Percentiles rank a stretch among this genome's conserved stretches.
phyloP scores from a whole-genome alignment of 2,797 vertebrate species.

The Channallabes apus region DNA sequence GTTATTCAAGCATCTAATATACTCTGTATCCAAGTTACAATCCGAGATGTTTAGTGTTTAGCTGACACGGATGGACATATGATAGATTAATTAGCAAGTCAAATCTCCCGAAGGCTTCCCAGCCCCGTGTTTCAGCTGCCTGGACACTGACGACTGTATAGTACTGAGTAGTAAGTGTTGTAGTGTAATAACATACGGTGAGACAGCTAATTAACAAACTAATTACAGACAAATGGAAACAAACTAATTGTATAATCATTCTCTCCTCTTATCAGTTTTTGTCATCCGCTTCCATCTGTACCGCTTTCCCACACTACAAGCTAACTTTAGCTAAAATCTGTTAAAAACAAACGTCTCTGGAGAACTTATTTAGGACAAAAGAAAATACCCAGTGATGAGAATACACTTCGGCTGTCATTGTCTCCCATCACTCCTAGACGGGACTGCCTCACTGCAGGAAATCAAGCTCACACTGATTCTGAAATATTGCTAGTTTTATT shows the following conservation, averaged over 20 bases:
- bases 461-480: too few species aligned
- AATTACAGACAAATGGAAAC: background rate
- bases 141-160: background rate
- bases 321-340: background rate
- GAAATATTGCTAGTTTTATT: too few species aligned
- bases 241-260: background rate
- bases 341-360: too few species aligned
- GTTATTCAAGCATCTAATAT: background rate
- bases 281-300: too few species aligned
- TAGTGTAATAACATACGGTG: background rate
- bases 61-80: background rate
- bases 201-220: background rate
- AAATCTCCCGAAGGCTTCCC: background rate
- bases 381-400: too few species aligned
- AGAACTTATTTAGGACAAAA: too few species aligned
- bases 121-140: background rate
- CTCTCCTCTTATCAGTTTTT: background rate
- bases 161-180: background rate
- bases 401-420: too few species aligned
- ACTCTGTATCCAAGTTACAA: background rate
- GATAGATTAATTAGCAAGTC: background rate
- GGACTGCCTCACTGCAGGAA: too few species aligned
- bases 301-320: background rate
- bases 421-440: too few species aligned
- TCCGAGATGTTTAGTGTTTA: slow-evolving; percentile 6